Base-by-base conservation (phyloP, 2,888 invertebrate species). In the Teleiodes luculella region DNA sequence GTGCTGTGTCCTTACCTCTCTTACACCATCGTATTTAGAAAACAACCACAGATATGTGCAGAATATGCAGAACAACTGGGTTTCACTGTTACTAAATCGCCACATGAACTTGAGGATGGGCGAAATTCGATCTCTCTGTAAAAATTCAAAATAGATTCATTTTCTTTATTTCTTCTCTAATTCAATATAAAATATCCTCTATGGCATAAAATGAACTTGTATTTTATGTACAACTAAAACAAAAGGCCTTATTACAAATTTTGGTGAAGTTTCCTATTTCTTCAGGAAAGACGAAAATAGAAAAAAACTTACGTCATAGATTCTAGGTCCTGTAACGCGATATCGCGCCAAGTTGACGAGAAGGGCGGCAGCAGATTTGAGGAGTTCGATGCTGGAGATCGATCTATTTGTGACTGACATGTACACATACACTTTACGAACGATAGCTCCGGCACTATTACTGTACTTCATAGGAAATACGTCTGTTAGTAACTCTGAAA, bases 41-140 rank as follows among this genome's bases (percentile, higher is more conserved):
- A 93, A 93, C 10, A 94, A 78, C 93, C 94, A 94, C 37, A 94
- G 74, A 31, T 94, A 87, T 0, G 94, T 94, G 49, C 92, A 91
- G 28, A 94, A 73, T 20, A 92, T 91, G 62, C 92, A 92, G 65
- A 94, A 94, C 52, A 94, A 77, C 43, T 90, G 86, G 4, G 88
- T 86, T 65, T 94, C 93, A 65, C 92, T 94, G 66, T 92, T 93
- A 67, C 93, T 93, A 83, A 92, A 94, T 53, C 93, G 90, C 74
- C 90, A 80, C 88, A 95, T 89, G 70, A 93, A 91, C 65, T 91
- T 92, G 37, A 94, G 78, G 46, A 94, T 82, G 1, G 90, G 90
- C 24, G 91, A 83, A 16, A 94, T 89, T 49, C 91, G 90, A 35
- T 92, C 84, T 61, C 92, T 90, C 88, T 91, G 75, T 3, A 80